Conservation (phyloP, 2,113 vertebrate genomes). For the Meriones unguiculatus region DNA sequence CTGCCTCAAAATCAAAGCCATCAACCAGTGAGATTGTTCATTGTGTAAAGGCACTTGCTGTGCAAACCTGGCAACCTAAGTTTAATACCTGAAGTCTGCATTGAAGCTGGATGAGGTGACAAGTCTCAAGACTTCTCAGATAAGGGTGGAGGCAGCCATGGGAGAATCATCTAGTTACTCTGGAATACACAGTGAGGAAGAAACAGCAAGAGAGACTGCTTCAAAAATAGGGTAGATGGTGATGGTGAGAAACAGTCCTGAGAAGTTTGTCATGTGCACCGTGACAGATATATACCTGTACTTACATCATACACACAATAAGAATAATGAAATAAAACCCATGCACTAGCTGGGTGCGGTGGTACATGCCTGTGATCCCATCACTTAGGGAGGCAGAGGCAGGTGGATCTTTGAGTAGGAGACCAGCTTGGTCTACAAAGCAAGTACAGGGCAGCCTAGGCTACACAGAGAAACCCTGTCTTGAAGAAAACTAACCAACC, state of each 20-base stretch:
- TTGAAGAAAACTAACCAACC: no score
- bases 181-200: not conserved
- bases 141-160: not conserved
- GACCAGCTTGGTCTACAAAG: no score
- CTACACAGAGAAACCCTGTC: no score
- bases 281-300: not conserved
- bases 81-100: not conserved
- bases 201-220: not conserved
- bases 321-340: not conserved
- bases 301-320: not conserved
- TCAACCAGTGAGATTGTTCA: not conserved
- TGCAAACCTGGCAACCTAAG: not conserved
- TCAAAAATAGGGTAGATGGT: not conserved
- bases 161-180: not conserved
- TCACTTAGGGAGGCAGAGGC: no score
- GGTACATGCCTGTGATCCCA: no score
- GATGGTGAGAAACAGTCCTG: not conserved
- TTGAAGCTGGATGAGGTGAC: not conserved
- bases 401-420: no score
- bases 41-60: not conserved
- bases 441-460: no score
- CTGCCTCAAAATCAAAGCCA: not conserved
- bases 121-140: not conserved
- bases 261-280: not conserved
- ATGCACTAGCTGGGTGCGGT: no score